Conservation (phyloP, 2,888 invertebrate species). For the Protodeltote pygarga region DNA sequence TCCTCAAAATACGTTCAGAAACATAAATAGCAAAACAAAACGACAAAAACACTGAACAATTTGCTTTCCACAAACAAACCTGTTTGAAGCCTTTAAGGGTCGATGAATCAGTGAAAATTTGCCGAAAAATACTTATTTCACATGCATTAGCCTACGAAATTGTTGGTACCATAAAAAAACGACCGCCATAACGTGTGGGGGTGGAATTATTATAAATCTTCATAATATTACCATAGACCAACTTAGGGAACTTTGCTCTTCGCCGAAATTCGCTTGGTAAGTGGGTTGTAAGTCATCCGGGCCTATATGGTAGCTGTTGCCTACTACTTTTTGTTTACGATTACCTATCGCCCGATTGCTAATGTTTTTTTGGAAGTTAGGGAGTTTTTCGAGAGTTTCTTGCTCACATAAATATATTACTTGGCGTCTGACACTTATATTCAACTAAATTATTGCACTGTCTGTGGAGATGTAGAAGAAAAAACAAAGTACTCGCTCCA, state of each 20-base stretch:
- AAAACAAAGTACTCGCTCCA: no score
- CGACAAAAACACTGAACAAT: slow-evolving; percentile 32
- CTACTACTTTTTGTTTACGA: slow-evolving; percentile 65
- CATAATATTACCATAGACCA: slow-evolving; percentile 84
- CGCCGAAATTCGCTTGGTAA: slow-evolving; percentile 77
- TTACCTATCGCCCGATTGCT: slow-evolving; percentile 29
- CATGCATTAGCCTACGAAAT: slow-evolving; percentile 73
- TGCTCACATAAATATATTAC: background rate
- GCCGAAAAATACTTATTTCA: slow-evolving; percentile 61
- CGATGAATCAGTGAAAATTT: slow-evolving; percentile 62
- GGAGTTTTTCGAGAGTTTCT: background rate
- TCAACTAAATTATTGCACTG: no score
- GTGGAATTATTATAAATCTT: slow-evolving; percentile 85
- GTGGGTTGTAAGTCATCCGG: slow-evolving; percentile 82
- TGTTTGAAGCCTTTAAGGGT: slow-evolving; percentile 14
- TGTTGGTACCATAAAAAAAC: slow-evolving; percentile 75
- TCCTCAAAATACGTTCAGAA: slow-evolving; percentile 17
- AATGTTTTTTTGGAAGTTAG: slow-evolving; percentile 24
- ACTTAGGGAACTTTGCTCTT: slow-evolving; percentile 83
- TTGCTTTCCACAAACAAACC: slow-evolving; percentile 34
- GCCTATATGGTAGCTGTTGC: slow-evolving; percentile 60
- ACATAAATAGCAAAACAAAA: slow-evolving; percentile 23
- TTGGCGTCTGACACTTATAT: no score
- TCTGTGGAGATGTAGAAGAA: no score
- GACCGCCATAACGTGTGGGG: slow-evolving; percentile 71